phyloP scores from a whole-genome alignment of 2,113 vertebrate species.

The Smithornis capensis region DNA sequence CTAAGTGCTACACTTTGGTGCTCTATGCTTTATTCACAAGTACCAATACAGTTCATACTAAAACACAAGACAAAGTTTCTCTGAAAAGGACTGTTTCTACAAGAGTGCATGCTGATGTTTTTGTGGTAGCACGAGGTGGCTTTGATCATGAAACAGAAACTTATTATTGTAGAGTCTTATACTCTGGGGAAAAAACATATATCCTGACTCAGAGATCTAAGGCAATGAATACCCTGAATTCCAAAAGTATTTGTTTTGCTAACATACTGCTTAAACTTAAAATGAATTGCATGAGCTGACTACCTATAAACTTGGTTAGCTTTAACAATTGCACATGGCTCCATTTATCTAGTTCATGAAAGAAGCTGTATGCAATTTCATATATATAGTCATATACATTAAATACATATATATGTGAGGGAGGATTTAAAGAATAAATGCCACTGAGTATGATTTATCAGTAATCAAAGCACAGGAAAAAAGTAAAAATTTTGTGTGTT shows the following conservation, averaged over 20 bases:
- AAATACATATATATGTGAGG: not conserved
- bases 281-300: not conserved
- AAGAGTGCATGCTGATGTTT: not conserved
- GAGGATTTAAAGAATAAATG: not conserved
- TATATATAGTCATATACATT: not conserved
- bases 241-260: not conserved
- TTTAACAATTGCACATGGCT: not conserved
- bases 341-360: not conserved
- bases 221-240: not conserved
- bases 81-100: not conserved
- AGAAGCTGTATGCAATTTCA: not conserved
- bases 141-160: not conserved
- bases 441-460: not conserved
- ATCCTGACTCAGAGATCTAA: not conserved
- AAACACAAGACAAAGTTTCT: not conserved
- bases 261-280: not conserved
- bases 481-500: not conserved
- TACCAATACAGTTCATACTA: not conserved
- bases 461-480: not conserved
- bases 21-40: not conserved
- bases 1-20: not conserved
- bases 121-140: not conserved
- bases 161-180: not conserved
- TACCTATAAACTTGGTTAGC: not conserved
- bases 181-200: not conserved